These are phyloP conservation scores for Epistrophe eligans DNA, from an alignment of 2,888 invertebrate genomes.

Conservation along the genomic window DNA sequence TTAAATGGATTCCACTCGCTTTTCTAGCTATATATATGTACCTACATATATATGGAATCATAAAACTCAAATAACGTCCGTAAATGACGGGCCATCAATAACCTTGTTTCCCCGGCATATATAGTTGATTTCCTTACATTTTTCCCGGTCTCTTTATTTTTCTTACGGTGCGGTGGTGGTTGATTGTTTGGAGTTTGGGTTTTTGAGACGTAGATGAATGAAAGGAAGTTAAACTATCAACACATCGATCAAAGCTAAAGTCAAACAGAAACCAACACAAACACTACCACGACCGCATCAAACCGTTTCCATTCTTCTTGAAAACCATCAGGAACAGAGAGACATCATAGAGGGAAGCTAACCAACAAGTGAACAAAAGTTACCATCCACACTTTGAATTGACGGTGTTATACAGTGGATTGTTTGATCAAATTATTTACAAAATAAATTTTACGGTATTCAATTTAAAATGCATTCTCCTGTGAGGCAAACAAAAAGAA, in stretches of 20 bases:
- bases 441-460: not conserved
- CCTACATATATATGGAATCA: slow-evolving; percentile 58
- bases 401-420: slow-evolving; percentile 1
- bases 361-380: slow-evolving; percentile 69
- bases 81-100: slow-evolving; percentile 76
- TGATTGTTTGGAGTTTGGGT: not conserved
- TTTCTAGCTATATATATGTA: slow-evolving; percentile 43
- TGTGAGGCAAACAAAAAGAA: not conserved
- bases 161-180: not conserved
- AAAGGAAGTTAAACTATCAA: slow-evolving; percentile 75
- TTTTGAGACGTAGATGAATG: slow-evolving; percentile 38
- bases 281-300: slow-evolving; percentile 31
- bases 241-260: slow-evolving; percentile 75
- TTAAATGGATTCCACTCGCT: slow-evolving; percentile 69
- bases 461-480: not conserved
- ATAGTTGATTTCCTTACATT: slow-evolving; percentile 62
- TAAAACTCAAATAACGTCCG: slow-evolving; percentile 76
- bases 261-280: slow-evolving; percentile 69
- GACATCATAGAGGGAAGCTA: slow-evolving; percentile 8
- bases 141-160: slow-evolving; percentile 17
- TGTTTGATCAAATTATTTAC: not conserved
- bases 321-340: not conserved
- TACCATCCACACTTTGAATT: slow-evolving; percentile 55
- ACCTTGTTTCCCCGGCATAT: slow-evolving; percentile 56
- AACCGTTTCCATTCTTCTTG: slow-evolving; percentile 5